Percentiles rank a stretch among this genome's conserved stretches.
Conservation (phyloP, 2,797 vertebrate genomes). For the Enteromius viviparus region DNA sequence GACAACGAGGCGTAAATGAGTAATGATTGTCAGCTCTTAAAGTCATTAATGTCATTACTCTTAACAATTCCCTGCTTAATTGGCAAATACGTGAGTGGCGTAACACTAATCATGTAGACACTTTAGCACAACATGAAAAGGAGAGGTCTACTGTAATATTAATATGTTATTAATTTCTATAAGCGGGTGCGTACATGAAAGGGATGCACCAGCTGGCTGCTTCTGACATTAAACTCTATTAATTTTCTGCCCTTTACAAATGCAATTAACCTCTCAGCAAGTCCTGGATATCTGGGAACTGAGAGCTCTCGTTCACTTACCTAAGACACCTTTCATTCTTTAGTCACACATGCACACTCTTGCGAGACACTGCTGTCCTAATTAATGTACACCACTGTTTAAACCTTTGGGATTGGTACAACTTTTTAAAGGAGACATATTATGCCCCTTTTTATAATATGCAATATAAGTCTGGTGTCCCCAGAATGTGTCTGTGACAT, state of each 20-base stretch:
- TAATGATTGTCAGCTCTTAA: conserved; percentile 61
- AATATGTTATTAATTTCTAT: conserved; percentile 65
- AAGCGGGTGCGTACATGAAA: conserved; percentile 58
- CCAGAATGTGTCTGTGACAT: no score
- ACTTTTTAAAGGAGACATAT: no score
- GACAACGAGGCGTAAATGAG: conserved; percentile 58
- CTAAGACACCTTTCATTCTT: conserved; percentile 61
- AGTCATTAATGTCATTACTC: conserved; percentile 62
- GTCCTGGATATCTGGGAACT: conserved; percentile 51
- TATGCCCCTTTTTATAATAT: no score
- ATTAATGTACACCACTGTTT: neutral
- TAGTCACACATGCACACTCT: conserved; percentile 15
- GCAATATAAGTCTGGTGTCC: no score
- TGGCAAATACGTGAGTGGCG: conserved; percentile 55
- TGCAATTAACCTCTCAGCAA: conserved; percentile 75
- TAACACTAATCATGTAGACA: conserved; percentile 54
- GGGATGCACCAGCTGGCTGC: conserved; percentile 70
- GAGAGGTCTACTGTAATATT: conserved; percentile 54
- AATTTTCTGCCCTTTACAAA: conserved; percentile 81
- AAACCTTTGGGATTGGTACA: neutral
- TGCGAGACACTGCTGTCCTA: conserved; percentile 29
- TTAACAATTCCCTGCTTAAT: conserved; percentile 62
- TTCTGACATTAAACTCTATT: conserved; percentile 79
- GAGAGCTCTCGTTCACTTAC: conserved; percentile 54
- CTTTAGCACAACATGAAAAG: conserved; percentile 56